phyloP scores from a whole-genome alignment of 2,888 invertebrate species.

The Andrena praecox region DNA sequence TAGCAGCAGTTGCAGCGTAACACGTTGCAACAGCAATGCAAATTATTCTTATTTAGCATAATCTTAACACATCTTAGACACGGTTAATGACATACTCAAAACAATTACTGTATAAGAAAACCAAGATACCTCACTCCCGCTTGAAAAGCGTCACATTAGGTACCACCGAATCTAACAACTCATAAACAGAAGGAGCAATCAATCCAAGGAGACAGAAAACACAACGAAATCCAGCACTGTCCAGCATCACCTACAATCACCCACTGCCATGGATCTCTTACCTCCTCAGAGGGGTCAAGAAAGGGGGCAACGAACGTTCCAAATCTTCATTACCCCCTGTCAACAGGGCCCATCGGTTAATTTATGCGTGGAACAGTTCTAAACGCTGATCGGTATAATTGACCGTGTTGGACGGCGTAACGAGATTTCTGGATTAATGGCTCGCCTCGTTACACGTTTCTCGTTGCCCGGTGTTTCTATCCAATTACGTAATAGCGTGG shows the following conservation, averaged over 20 bases:
- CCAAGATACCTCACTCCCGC: too few relatives aligned
- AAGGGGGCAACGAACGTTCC: neutral
- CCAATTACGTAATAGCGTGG: conserved; percentile 55
- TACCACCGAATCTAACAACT: too few relatives aligned
- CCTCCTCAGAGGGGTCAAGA: neutral
- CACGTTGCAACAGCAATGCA: too few relatives aligned
- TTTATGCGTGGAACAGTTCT: conserved; percentile 16
- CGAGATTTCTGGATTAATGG: conserved; percentile 42
- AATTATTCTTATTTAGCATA: too few relatives aligned
- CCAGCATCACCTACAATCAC: neutral
- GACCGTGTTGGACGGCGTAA: conserved; percentile 16
- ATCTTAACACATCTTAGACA: too few relatives aligned
- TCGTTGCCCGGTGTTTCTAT: conserved; percentile 19
- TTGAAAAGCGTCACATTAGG: too few relatives aligned
- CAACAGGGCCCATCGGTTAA: conserved; percentile 6
- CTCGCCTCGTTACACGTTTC: conserved; percentile 27
- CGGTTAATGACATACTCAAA: too few relatives aligned
- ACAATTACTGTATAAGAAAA: too few relatives aligned
- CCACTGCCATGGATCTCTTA: neutral
- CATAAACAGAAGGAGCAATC: too few relatives aligned
- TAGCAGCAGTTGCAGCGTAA: too few relatives aligned
- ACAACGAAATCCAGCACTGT: neutral
- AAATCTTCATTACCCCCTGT: neutral
- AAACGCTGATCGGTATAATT: conserved; percentile 30
- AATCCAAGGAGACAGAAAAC: too few relatives aligned